Percentiles rank a stretch among this genome's conserved stretches.
Conservation (phyloP, 2,113 vertebrate genomes). For the Emydocephalus ijimae region DNA sequence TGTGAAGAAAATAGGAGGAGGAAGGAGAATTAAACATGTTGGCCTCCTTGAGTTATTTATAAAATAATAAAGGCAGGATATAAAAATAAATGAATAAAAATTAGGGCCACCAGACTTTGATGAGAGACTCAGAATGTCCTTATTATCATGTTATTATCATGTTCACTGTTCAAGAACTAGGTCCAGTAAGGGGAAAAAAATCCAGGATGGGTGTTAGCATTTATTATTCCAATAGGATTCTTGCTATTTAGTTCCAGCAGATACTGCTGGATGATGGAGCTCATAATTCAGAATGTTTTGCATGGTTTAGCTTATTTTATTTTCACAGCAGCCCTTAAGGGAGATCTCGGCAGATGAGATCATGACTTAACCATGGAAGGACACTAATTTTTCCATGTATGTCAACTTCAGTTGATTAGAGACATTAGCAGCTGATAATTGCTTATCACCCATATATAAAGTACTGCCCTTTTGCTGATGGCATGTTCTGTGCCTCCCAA, state of each 20-base stretch:
- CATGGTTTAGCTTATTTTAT: neutral
- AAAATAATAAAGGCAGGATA: neutral
- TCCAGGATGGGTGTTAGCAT: neutral
- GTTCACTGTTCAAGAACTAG: neutral
- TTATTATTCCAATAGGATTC: neutral
- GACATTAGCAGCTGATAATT: neutral
- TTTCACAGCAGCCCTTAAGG: neutral
- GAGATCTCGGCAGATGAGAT: neutral
- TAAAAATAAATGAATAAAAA: neutral
- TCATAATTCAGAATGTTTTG: neutral
- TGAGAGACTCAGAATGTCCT: neutral
- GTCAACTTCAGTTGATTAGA: no score
- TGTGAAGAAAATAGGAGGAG: neutral
- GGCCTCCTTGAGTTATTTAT: neutral
- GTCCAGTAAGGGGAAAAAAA: neutral
- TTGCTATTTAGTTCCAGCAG: neutral
- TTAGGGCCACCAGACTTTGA: neutral
- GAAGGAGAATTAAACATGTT: neutral
- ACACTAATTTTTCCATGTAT: neutral
- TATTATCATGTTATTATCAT: neutral
- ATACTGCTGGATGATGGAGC: neutral
- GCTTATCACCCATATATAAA: neutral
- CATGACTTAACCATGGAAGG: neutral
- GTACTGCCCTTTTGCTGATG: no score
- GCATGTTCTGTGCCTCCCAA: neutral